Percentiles rank a stretch among this genome's conserved stretches.
phyloP scores from a whole-genome alignment of 2,888 invertebrate species.

The Lepidochitona cinerea region DNA sequence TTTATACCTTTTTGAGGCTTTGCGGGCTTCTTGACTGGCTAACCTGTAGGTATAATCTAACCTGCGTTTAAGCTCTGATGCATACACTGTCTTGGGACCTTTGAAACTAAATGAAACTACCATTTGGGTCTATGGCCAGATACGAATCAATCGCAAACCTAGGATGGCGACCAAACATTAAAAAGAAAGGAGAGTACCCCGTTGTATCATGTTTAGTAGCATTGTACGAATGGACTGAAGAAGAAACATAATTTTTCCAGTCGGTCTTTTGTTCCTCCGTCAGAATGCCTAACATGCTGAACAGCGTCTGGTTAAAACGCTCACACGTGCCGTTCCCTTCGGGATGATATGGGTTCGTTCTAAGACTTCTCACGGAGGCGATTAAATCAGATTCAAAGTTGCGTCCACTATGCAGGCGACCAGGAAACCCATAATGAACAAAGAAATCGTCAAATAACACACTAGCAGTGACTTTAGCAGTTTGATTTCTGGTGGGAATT shows the following conservation, averaged over 20 bases:
- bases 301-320: slow-evolving; percentile 7
- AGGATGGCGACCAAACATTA: slow-evolving; percentile 15
- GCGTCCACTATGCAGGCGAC: no score
- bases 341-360: not conserved
- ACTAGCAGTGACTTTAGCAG: no score
- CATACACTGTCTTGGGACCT: not conserved
- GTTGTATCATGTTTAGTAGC: slow-evolving; percentile 6
- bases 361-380: no score
- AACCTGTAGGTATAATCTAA: not conserved
- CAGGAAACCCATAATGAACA: no score
- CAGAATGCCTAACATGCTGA: slow-evolving; percentile 2
- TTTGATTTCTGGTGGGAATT: no score
- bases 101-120: not conserved
- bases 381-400: no score
- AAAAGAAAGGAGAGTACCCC: slow-evolving; percentile 7
- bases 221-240: slow-evolving; percentile 12
- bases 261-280: not conserved
- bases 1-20: not conserved
- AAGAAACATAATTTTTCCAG: slow-evolving; percentile 7
- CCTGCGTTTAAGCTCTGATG: not conserved
- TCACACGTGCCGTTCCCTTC: not conserved
- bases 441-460: no score
- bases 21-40: not conserved
- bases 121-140: not conserved
- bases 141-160: slow-evolving; percentile 1